Evolutionary conservation across 1,140 invertebrate genomes (phyloP), one percentile per base, ranked within the genome.

Genomic region (Rhagoletis zephyria): DNA sequence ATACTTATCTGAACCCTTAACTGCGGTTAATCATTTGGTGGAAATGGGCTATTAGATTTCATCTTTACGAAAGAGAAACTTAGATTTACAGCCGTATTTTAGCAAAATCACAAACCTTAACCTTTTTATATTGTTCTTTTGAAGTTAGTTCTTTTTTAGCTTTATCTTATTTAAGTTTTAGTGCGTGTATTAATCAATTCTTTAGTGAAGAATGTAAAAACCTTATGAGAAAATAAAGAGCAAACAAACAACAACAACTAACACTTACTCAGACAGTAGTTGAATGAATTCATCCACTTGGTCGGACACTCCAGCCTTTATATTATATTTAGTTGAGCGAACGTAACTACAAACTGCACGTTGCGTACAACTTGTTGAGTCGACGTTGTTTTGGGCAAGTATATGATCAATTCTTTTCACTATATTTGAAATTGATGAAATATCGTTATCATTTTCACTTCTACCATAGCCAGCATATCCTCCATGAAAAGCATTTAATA

Each of bases 311-410:
- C 95, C 95, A 10, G 94, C 93, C 70, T 94, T 92, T 89, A 95
- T 94, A 86, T 95, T 95, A 81, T 95, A 94, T 61, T 94, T 94
- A 0, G 96, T 95, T 40, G 95, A 94, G 88, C 96, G 95, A 3
- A 97, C 94, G 90, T 96, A 96, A 1, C 95, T 95, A 88, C 97
- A 97, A 14, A 96, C 94, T 5, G 96, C 94, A 65, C 96, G 94
- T 92, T 97, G 96, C 94, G 96, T 95, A 90, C 97, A 97, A 9
- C 95, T 95, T 1, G 95, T 95, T 0, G 96, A 96, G 90, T 97
- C 96, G 45, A 97, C 95, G 87, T 97, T 96, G 88, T 97, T 95
- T 88, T 95, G 94, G 1, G 95, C 95, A 6, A 97, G 90, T 0
- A 95, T 94, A 87, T 96, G 95, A 89, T 97, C 96, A n/a, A 97